Percentiles rank a stretch among this genome's conserved stretches.
phyloP scores from a whole-genome alignment of 2,113 vertebrate genomes.

The Lagopus leucura region DNA sequence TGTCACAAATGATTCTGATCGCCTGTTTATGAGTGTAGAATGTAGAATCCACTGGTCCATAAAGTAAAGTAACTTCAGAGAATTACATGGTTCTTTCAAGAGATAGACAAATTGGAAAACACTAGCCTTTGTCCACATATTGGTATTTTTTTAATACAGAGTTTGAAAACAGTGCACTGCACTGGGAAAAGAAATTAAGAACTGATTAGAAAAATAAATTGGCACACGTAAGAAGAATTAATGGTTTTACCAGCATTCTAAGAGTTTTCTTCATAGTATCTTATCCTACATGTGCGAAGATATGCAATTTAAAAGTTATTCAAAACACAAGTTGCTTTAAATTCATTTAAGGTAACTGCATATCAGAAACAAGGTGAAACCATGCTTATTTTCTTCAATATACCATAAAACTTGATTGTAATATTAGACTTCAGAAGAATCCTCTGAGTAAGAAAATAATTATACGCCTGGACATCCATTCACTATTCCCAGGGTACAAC shows the following conservation, averaged over 20 bases:
- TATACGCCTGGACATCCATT: not conserved
- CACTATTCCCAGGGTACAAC: not conserved
- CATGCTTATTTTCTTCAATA: not conserved
- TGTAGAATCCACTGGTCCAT: not conserved
- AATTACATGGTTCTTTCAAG: not conserved
- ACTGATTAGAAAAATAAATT: not conserved
- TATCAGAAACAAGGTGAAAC: not conserved
- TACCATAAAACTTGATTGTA: not conserved
- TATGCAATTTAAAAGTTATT: not conserved
- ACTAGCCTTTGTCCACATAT: not conserved
- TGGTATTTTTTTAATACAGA: not conserved
- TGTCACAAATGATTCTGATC: not conserved
- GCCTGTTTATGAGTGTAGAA: not conserved
- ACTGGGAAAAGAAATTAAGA: not conserved
- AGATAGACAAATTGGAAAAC: slow-evolving; percentile 1
- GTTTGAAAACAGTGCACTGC: not conserved
- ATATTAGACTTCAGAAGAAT: not conserved
- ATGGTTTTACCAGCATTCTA: not conserved
- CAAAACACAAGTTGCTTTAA: not conserved
- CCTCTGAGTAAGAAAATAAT: accelerated
- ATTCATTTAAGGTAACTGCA: not conserved
- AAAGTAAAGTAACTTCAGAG: slow-evolving; percentile 29
- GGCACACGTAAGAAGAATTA: not conserved
- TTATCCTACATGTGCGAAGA: not conserved
- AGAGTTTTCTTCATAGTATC: not conserved